Evolutionary conservation across 2,797 vertebrate genomes (phyloP).

Genomic region (Xerus rutilus): DNA sequence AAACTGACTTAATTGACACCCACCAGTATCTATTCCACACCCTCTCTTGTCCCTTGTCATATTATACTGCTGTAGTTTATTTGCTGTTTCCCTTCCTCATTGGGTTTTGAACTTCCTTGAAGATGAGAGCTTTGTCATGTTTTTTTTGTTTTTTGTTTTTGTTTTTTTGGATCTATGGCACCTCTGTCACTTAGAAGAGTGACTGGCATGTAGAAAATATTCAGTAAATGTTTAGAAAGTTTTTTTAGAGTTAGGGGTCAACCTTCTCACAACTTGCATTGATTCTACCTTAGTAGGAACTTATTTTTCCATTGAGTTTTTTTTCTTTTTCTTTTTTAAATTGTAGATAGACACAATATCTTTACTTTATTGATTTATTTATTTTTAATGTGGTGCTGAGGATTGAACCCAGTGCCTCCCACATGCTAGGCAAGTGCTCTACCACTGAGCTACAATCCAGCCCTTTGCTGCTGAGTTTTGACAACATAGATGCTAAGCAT

Average conservation of each 20-base stretch:
- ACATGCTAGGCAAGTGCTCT: too few species aligned
- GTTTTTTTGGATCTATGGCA: background rate
- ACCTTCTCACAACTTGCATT: slow-evolving; percentile 3
- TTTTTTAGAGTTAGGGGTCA: background rate
- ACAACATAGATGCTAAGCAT: background rate
- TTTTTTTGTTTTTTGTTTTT: background rate
- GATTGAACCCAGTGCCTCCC: too few species aligned
- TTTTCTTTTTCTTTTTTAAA: too few species aligned
- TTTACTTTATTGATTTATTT: too few species aligned
- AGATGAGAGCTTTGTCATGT: background rate
- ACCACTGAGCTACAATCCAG: too few species aligned
- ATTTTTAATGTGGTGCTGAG: too few species aligned
- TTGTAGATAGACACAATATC: too few species aligned
- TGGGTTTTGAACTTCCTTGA: background rate
- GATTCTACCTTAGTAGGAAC: slow-evolving; percentile 38
- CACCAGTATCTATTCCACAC: too few species aligned
- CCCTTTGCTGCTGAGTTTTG: slow-evolving; percentile 33
- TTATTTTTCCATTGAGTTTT: slow-evolving; percentile 38
- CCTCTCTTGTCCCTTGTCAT: background rate
- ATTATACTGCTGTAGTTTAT: background rate
- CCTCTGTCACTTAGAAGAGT: background rate
- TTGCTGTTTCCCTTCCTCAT: background rate
- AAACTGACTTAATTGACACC: background rate
- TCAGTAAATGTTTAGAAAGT: slow-evolving; percentile 38
- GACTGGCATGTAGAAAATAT: background rate